Base-by-base conservation (phyloP, 2,797 vertebrate species). In the Psittacula echo region DNA sequence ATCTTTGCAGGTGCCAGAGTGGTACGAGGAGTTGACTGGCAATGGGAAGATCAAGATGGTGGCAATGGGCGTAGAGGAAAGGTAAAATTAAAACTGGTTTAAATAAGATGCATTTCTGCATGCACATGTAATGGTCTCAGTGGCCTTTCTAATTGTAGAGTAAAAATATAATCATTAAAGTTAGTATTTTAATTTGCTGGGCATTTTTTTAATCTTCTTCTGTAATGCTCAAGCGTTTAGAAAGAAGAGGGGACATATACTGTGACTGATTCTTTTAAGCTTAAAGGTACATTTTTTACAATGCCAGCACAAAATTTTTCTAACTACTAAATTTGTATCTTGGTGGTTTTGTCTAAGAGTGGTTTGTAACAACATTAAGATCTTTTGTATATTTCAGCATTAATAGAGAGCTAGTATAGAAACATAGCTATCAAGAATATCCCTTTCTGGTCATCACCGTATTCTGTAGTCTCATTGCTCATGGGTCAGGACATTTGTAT, bases 11-110 rank as follows among this genome's bases (percentile, higher is more conserved):
- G 99, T 76, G 99, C 99, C 78, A 98, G 99, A 39, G 99, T 99
- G 83, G 99, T 99, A 48, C 98, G 99, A 94, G 99, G 99, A 88
- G 99, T 99, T 90, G 99, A 99, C 97, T 99, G 99, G 99, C 99
- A 99, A 78, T 99, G 99, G 99, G 99, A 99, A 97, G 99, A 99
- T 97, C 99, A 99, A 97, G 99, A 99, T 85, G 99, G 99, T 87
- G 99, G 99, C 95, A 99, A 99, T 30, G 99, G 99, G 29, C 99
- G 99, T 73, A 98, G 99, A 97, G 99, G 99, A 97, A 99, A 99
- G 98, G 99, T 99, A 98, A 94, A 67, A 82, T 37, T 44, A 74
- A 51, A 82, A 22, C 32, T 67, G 15, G 1, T 50, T 94, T 79
- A 30, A 79, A 42, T 60, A 67, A 71, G 32, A 15, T 89, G 9